Conservation (phyloP, 2,797 vertebrate species). For the Sphenodon punctatus region DNA sequence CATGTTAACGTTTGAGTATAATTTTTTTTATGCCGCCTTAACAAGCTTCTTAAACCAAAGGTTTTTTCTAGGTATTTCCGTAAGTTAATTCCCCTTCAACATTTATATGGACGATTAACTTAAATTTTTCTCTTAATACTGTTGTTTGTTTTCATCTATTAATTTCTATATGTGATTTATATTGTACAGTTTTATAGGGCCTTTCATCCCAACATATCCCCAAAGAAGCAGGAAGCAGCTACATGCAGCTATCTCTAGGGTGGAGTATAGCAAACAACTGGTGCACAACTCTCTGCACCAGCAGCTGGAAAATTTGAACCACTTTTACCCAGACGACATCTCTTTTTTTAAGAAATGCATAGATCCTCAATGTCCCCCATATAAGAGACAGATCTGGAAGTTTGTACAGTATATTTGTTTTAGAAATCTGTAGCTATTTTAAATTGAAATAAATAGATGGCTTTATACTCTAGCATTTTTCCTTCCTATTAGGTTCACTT, state of each 20-base stretch:
- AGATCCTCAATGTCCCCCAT: no score
- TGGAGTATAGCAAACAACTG: background rate
- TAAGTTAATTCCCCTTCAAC: conserved; percentile 10
- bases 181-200: background rate
- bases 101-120: background rate
- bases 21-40: no score
- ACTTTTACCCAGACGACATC: background rate
- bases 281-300: background rate
- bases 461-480: background rate
- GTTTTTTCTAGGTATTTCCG: no score
- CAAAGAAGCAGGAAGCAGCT: background rate
- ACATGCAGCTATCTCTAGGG: background rate
- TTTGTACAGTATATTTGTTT: no score
- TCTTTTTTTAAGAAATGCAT: background rate
- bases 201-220: background rate
- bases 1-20: no score
- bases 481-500: background rate
- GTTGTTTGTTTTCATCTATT: conserved; percentile 5
- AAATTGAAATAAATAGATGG: background rate
- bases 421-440: background rate
- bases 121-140: background rate
- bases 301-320: background rate
- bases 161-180: background rate
- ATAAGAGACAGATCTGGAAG: no score
- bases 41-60: no score